Evolutionary conservation across 1,140 invertebrate genomes (phyloP), one percentile per base, ranked within the genome.

Genomic region (Choristoneura fumiferana): DNA sequence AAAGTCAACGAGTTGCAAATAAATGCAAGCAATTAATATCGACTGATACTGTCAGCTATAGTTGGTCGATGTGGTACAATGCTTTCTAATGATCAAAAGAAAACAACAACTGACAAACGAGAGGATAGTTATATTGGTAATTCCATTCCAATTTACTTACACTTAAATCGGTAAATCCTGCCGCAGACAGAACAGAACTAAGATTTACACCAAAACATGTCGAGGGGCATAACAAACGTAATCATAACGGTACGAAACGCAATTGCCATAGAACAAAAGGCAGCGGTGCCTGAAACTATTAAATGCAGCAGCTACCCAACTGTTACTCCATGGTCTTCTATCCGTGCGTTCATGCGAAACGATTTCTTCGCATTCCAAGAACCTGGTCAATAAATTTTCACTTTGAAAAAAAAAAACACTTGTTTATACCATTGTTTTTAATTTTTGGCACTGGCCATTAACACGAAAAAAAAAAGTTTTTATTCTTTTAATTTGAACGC

Each of bases 211-310:
- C 33, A 49, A 22, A 54, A 8, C 35, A 43, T 43, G 53, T 49
- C 52, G 53, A 49, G 18, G 35, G 38, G 53, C 56, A 53, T 57
- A 62, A 54, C 37, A 45, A 57, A 33, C 52, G 29, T 63, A 63
- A 58, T 58, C 40, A 60, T 55, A 60, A 52, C 62, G 54, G 56
- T 54, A 58, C 55, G 29, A 45, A 52, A 69, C 61, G 75, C 79
- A 84, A 70, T 69, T 66, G 65, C 69, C 69, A 73, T 67, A 57
- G 67, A 78, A 69, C 58, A 65, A 67, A 59, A 70, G 56, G 63
- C 77, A 75, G 49, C 60, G 71, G 66, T 64, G 73, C 76, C 77
- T 80, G 72, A 78, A 80, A 81, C 70, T 62, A 67, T 61, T 43
- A 62, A 66, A 67, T 57, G 63, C 73, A 77, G 71, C 64, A 39